phyloP scores from a whole-genome alignment of 2,797 vertebrate species.

The Acanthopagrus latus region DNA sequence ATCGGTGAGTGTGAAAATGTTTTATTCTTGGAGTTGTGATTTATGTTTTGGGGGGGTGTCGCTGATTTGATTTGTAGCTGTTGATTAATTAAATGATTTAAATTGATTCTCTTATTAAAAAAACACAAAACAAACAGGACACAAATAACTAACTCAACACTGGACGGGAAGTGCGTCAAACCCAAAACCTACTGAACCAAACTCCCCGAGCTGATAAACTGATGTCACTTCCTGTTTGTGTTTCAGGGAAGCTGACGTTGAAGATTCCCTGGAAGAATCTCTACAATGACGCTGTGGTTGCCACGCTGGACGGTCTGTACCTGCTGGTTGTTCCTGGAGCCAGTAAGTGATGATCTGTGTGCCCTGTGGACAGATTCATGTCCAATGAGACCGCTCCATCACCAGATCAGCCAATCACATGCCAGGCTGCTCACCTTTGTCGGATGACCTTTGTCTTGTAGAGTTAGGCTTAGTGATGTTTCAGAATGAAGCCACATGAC shows the following conservation, averaged over 20 bases:
- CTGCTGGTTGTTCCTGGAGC: conserved; percentile 95
- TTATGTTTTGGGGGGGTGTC: too few relatives aligned
- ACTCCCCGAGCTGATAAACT: too few relatives aligned
- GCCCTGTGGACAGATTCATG: too few relatives aligned
- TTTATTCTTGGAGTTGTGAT: too few relatives aligned
- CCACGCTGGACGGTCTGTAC: conserved; percentile 93
- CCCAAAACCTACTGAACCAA: too few relatives aligned
- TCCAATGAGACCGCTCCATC: background rate
- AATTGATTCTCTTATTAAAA: too few relatives aligned
- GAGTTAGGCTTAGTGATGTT: background rate
- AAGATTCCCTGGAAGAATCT: conserved; percentile 99
- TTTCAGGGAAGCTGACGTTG: conserved; percentile 92
- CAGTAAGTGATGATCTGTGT: conserved; percentile 85
- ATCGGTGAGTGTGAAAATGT: conserved; percentile 86
- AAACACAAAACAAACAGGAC: too few relatives aligned
- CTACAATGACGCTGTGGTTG: conserved; percentile 95
- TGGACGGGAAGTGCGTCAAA: too few relatives aligned
- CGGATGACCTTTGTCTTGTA: background rate
- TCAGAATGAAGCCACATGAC: background rate
- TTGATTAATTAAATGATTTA: too few relatives aligned
- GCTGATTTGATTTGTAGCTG: too few relatives aligned
- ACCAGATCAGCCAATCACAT: conserved; percentile 5
- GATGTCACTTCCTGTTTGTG: conserved; percentile 4
- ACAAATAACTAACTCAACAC: too few relatives aligned
- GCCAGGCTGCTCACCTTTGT: background rate